Conservation (phyloP, 2,888 invertebrate species). For the Tenodera sinensis region DNA sequence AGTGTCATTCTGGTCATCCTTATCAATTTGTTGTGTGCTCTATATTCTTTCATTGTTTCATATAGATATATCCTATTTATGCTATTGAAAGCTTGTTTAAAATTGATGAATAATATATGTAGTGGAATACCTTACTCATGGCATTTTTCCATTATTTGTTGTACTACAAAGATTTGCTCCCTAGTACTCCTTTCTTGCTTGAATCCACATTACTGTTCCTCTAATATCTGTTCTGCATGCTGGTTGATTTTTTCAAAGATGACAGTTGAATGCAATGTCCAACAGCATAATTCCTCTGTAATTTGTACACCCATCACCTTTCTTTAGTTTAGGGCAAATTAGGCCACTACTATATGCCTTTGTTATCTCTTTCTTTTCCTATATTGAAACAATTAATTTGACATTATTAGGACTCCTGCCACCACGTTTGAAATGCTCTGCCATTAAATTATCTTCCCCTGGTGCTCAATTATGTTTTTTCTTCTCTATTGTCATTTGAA, state of each 20-base stretch:
- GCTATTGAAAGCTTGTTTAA: too few species aligned
- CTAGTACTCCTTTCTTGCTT: not conserved
- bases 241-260: not conserved
- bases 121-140: not conserved
- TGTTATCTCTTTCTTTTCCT: not conserved
- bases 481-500: too few species aligned
- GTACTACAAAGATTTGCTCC: not conserved
- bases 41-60: too few species aligned
- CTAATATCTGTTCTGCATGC: not conserved
- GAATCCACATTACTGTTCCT: not conserved
- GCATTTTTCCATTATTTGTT: not conserved
- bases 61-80: too few species aligned
- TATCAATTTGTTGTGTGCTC: too few species aligned
- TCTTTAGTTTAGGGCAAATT: not conserved
- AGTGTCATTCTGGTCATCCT: too few species aligned
- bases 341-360: not conserved
- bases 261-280: not conserved
- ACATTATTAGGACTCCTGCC: not conserved
- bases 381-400: too few species aligned
- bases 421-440: not conserved
- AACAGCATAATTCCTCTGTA: too few species aligned
- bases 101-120: not conserved
- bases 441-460: not conserved
- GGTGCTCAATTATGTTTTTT: not conserved
- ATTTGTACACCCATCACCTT: not conserved